Base-by-base conservation (phyloP, 1,140 invertebrate genomes). In the Drosophila eugracilis region DNA sequence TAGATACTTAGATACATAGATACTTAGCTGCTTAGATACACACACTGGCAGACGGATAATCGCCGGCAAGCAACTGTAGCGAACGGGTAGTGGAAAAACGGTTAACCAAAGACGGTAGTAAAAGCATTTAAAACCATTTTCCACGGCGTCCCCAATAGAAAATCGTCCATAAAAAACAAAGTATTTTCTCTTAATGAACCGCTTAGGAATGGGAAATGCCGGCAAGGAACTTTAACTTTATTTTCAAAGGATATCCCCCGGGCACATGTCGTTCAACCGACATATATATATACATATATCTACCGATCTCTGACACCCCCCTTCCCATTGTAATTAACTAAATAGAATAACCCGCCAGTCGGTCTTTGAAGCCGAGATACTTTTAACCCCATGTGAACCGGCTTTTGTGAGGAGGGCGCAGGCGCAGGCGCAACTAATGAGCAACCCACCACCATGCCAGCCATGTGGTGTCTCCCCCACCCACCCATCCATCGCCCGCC, bases 381-480 rank as follows among this genome's bases (percentile, higher is more conserved):
- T 60, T 83, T 86, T 86, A 86, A 86, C 83, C 83, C 83, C 77
- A 78, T 55, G 60, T 67, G 65, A 75, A 85, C 80, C 30, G 59
- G 26, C 44, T 24, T 41, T 36, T 39, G 19, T 26, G 66, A 12
- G 45, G 9, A 48, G 69, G 70, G 78, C 83, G 78, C 81, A 86
- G 70, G 78, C 83, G 78, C 81, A 86, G 78, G 83, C 83, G 83
- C 83, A 88, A 88, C 83, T 88, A 88, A 88, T 88, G 83, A 88
- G 65, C 75, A 86, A 78, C 75, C 78, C 80, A 81, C 81, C 74
- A 86, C 44, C 66, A 63, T 21, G 50, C n/a, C n/a, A 65, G 77
- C 83, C 83, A 88, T 88, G 83, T 88, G 83, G 86, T 88, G 78
- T 75, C 83, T 65, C 65, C 74, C 47, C 17, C 63, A 39, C 59